phyloP scores from a whole-genome alignment of 30 jellyfish, hydroid and myxozoan species.

The Cassiopea xamachana region DNA sequence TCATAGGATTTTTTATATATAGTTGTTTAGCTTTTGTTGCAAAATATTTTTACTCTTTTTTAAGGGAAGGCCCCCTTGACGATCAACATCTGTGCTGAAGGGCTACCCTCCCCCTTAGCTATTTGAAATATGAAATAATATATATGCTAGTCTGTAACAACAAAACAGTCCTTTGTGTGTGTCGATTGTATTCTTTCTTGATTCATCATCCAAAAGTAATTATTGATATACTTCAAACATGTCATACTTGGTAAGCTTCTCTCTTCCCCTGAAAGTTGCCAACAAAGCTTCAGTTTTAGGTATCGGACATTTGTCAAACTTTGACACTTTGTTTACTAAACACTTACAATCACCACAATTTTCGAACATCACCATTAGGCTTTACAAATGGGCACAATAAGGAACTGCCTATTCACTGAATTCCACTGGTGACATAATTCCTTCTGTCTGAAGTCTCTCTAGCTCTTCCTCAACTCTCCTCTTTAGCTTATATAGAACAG shows the following conservation, averaged over 20 bases:
- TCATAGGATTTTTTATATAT: no score
- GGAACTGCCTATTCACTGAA: neutral
- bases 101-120: no score
- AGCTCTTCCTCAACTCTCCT: neutral
- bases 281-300: neutral
- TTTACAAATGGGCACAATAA: neutral
- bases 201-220: neutral
- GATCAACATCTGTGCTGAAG: no score
- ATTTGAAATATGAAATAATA: no score
- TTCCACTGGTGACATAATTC: neutral
- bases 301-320: neutral
- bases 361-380: neutral
- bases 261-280: neutral
- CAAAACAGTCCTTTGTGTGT: no score
- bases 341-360: neutral
- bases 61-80: no score
- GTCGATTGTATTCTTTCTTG: neutral
- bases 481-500: neutral
- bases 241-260: neutral
- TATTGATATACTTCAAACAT: neutral
- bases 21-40: no score
- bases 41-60: no score
- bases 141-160: no score
- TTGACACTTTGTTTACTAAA: neutral
- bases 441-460: neutral